These are phyloP conservation scores for Odocoileus hemionus DNA, from an alignment of 2,113 vertebrate genomes.

Conservation along the genomic window DNA sequence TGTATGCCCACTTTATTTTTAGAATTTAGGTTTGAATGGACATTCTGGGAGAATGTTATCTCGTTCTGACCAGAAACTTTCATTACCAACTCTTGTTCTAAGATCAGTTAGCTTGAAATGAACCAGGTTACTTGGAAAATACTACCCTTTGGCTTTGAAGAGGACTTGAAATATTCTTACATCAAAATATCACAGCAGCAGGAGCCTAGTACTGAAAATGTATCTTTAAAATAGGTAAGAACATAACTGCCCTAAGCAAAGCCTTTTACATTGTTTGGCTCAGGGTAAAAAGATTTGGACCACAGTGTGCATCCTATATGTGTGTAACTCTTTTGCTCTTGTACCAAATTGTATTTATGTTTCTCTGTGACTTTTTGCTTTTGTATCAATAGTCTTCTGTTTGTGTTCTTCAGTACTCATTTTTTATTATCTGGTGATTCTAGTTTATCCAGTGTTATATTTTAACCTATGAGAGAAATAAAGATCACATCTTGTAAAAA, in stretches of 20 bases:
- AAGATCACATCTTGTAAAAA: constrained; percentile 25
- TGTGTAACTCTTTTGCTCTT: background rate
- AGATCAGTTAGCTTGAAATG: constrained; percentile 66
- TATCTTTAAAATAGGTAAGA: constrained; percentile 77
- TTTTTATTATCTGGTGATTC: background rate
- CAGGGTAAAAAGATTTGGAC: constrained; percentile 42
- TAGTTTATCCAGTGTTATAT: constrained; percentile 30
- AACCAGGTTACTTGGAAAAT: constrained; percentile 62
- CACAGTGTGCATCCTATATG: background rate
- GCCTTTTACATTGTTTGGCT: constrained; percentile 58
- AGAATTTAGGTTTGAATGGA: constrained; percentile 36
- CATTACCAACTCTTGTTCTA: constrained; percentile 40
- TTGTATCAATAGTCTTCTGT: constrained; percentile 24
- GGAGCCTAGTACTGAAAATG: constrained; percentile 73
- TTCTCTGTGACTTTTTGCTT: constrained; percentile 36
- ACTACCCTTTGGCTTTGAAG: constrained; percentile 68
- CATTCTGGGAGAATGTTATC: constrained; percentile 16
- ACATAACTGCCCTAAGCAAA: constrained; percentile 66
- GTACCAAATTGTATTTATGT: constrained; percentile 34
- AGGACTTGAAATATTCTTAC: constrained; percentile 68
- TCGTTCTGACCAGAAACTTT: background rate
- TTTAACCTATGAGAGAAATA: constrained; percentile 44
- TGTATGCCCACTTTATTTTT: constrained; percentile 22
- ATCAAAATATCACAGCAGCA: constrained; percentile 64
- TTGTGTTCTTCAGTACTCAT: background rate